Percentiles rank a stretch among this genome's conserved stretches.
phyloP scores from a whole-genome alignment of 2,113 vertebrate genomes.

The Falco punctatus region DNA sequence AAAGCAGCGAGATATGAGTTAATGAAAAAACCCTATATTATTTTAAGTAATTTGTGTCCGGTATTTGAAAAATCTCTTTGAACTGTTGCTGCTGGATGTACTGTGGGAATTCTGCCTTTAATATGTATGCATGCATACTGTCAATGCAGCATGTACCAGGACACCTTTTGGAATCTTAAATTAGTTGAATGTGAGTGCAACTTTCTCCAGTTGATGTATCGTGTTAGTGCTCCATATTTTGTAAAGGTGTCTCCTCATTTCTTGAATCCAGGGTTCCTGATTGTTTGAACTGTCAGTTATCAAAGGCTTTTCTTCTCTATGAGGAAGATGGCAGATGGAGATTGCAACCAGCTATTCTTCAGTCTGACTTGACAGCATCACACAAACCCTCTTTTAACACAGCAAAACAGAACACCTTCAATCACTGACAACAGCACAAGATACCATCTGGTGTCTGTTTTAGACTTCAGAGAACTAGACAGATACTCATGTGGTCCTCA shows the following conservation, averaged over 20 bases:
- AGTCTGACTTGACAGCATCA: neutral
- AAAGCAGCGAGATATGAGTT: neutral
- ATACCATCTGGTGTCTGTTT: neutral
- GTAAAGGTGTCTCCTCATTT: neutral
- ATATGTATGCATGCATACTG: neutral
- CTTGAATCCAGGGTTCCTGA: neutral
- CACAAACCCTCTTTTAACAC: neutral
- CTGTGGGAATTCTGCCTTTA: neutral
- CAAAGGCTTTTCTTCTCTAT: neutral
- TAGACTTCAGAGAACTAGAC: neutral
- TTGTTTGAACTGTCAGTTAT: neutral
- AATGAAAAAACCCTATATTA: neutral
- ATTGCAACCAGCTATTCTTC: neutral
- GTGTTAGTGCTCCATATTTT: neutral
- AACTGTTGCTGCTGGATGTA: neutral
- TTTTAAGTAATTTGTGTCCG: neutral
- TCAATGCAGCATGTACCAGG: neutral
- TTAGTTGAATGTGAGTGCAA: neutral
- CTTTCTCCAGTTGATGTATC: neutral
- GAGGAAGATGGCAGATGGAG: neutral
- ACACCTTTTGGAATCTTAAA: neutral
- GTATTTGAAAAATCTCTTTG: neutral
- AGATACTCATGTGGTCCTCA: neutral
- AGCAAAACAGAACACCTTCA: neutral
- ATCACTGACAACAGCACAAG: neutral